Base-by-base conservation (phyloP, 2,797 vertebrate genomes). In the Micropoecilia bifurca region DNA sequence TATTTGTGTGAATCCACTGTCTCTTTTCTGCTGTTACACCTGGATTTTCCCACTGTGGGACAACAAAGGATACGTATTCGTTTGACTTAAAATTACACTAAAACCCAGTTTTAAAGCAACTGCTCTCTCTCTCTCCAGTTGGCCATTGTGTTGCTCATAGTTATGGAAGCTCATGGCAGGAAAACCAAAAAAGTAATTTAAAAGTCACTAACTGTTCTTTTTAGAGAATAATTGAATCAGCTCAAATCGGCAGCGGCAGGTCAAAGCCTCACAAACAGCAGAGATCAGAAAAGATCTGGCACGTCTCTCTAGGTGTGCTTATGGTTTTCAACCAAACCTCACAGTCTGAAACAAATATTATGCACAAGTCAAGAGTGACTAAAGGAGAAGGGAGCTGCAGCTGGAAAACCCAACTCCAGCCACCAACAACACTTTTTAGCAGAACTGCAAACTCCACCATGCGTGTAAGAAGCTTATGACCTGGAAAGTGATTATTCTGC, bases 391-490 rank as follows among this genome's bases (percentile, higher is more conserved):
- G n/a, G 45, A 75, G 33, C 36, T 45, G 6, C 3, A 28, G 30
- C 55, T 13, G 50, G 28, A 47, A 9, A 7, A 76, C 28, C 16
- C 59, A 18, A 20, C 59, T 18, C 18, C 4, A 59, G 28, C 28
- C 4, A 61, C 4, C 12, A 14, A 36, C 28, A 77, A 53, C 36
- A 73, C 28, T 12, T 22, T 14, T n/a, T 63, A 79, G 77, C 77
- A 74, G 74, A 22, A 36, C 33, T 53, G 68, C 53, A 74, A 50
- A 79, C 30, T 73, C 76, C 79, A 14, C 66, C 85, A 88, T 71
- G 83, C 63, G 39, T 78, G 68, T 74, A 72, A 82, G 45, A 0
- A 66, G 78, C 77, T 90, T 90, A 86, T 76, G n/a, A 83, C 79
- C 71, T 43, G 20, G 48, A 50, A 0, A 18, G 5, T 59, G 25